phyloP scores from a whole-genome alignment of 92 coral and sea anemone genomes.

The Epizoanthus stellaris region DNA sequence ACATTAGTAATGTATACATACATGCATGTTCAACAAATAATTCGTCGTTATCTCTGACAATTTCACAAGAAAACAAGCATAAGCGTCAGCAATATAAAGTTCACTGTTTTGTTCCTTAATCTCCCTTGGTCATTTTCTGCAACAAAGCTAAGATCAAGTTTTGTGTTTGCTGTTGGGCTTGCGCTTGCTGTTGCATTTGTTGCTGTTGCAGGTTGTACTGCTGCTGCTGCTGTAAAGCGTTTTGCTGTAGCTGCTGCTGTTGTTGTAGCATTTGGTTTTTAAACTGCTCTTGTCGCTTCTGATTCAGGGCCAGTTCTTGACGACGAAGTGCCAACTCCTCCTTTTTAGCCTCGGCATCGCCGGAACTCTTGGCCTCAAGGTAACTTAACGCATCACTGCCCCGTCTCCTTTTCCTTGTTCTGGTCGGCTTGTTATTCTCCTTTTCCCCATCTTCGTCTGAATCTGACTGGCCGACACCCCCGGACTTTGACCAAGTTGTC shows the following conservation, averaged over 20 bases:
- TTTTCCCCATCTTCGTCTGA: constrained; percentile 27
- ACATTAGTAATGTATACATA: too few relatives aligned
- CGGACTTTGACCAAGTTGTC: constrained; percentile 42
- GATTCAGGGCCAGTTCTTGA: constrained; percentile 42
- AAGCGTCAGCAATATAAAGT: background rate
- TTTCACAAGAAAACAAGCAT: background rate
- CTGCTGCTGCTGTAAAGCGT: constrained; percentile 34
- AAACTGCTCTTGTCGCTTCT: constrained; percentile 53
- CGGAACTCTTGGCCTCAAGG: constrained; percentile 48
- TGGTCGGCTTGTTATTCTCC: constrained; percentile 4
- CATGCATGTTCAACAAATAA: too few relatives aligned
- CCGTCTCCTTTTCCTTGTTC: constrained; percentile 44
- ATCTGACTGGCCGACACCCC: constrained; percentile 13
- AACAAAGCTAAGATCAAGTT: constrained; percentile 43
- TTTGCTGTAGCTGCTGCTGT: constrained; percentile 57
- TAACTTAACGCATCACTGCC: constrained; percentile 35
- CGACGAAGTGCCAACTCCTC: constrained; percentile 48
- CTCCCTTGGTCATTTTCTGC: constrained; percentile 31
- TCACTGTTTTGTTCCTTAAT: background rate
- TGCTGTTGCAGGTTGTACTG: constrained; percentile 48
- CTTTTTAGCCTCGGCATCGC: constrained; percentile 39
- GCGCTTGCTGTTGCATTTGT: constrained; percentile 31
- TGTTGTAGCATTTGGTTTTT: constrained; percentile 34
- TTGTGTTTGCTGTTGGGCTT: constrained; percentile 42
- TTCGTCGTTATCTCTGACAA: background rate